A percentile compares a stretch with the other conserved stretches of the same genome.
Conservation (phyloP, 2,113 vertebrate species). For the Brachionichthys hirsutus region DNA sequence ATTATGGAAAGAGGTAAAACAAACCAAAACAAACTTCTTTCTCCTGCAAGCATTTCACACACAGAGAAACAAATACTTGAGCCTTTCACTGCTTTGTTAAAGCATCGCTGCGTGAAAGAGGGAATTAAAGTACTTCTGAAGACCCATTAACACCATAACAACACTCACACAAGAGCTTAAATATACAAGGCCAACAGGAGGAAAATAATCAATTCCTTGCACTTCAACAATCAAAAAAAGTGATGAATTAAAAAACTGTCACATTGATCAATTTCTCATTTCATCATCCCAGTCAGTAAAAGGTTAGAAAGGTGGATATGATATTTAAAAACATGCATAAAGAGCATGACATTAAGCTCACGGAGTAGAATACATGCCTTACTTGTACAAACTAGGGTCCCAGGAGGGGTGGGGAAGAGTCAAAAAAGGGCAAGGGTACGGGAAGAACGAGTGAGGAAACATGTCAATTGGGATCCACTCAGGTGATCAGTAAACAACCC, state of each 20-base stretch:
- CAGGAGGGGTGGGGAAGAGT: conserved; percentile 81
- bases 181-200: conserved; percentile 25
- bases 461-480: conserved; percentile 78
- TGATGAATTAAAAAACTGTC: conserved; percentile 27
- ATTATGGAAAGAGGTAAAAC: conserved; percentile 2
- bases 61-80: conserved; percentile 14
- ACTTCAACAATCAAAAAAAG: conserved; percentile 47
- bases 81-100: conserved; percentile 5
- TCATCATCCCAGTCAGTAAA: conserved; percentile 46
- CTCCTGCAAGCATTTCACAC: conserved; percentile 5
- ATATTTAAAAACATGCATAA: conserved; percentile 62
- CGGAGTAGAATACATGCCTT: conserved; percentile 76
- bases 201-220: conserved; percentile 35
- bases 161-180: conserved; percentile 7
- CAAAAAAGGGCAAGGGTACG: conserved; percentile 74
- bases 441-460: conserved; percentile 70
- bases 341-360: conserved; percentile 53
- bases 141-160: conserved; percentile 16
- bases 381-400: conserved; percentile 93
- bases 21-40: conserved; percentile 11
- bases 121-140: conserved; percentile 12
- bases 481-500: conserved; percentile 59
- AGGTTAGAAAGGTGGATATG: conserved; percentile 38
- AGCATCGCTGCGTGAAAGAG: conserved; percentile 8
- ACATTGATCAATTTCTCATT: conserved; percentile 40